phyloP scores from a whole-genome alignment of 2,888 invertebrate species.

The Hedya salicella region DNA sequence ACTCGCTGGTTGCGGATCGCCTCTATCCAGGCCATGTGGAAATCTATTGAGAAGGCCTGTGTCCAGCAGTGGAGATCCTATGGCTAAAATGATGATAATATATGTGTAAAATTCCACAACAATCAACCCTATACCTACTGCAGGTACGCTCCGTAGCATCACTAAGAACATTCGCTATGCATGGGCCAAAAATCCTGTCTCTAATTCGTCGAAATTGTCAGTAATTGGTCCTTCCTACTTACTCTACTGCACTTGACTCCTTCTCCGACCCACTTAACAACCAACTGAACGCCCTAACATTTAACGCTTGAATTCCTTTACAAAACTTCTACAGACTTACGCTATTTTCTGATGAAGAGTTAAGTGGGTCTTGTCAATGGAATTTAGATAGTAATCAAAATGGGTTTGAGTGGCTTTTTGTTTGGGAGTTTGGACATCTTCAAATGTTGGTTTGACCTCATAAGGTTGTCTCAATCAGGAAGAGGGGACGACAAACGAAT shows the following conservation, averaged over 20 bases:
- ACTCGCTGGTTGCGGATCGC: too few relatives aligned
- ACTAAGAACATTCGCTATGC: not conserved
- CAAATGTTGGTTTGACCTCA: constrained; percentile 56
- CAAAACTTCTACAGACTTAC: constrained; percentile 32
- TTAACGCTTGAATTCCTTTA: constrained; percentile 44
- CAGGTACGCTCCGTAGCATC: not conserved
- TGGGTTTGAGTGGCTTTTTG: constrained; percentile 43
- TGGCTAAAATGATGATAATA: too few relatives aligned
- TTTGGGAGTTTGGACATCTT: constrained; percentile 17
- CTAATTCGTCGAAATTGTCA: constrained; percentile 71
- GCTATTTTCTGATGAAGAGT: constrained; percentile 39
- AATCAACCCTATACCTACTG: too few relatives aligned
- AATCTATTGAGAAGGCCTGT: too few relatives aligned
- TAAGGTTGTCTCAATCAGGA: constrained; percentile 53
- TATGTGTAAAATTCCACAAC: too few relatives aligned
- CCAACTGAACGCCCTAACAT: not conserved
- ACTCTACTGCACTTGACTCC: constrained; percentile 60
- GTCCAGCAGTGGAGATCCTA: too few relatives aligned
- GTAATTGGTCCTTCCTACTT: constrained; percentile 74
- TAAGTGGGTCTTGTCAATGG: constrained; percentile 1
- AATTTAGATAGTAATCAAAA: constrained; percentile 42
- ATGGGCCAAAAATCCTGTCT: constrained; percentile 67
- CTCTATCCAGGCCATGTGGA: too few relatives aligned
- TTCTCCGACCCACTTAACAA: constrained; percentile 25
- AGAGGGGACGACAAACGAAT: constrained; percentile 61